Conservation (phyloP, 2,113 vertebrate species). For the Chaetorhynchus papuensis region DNA sequence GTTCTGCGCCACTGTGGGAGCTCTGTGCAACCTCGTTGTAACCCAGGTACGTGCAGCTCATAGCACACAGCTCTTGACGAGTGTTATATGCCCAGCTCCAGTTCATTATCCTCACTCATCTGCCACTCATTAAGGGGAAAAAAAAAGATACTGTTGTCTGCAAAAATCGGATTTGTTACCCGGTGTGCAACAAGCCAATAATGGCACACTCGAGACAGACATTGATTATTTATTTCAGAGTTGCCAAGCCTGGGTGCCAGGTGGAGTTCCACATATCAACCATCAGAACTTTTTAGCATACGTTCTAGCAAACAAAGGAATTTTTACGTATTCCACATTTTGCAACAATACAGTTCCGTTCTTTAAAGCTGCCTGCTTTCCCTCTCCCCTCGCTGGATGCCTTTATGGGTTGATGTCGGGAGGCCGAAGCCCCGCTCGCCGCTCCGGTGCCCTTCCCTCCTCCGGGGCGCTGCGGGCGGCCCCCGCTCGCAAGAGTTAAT, state of each 20-base stretch:
- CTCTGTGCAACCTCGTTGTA: neutral
- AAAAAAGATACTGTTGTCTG: neutral
- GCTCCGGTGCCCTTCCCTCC: neutral
- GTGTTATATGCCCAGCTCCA: neutral
- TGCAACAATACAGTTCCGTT: neutral
- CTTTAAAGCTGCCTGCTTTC: neutral
- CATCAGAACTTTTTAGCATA: neutral
- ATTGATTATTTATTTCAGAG: neutral
- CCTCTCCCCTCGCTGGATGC: neutral
- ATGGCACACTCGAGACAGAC: neutral
- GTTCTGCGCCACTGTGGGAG: neutral
- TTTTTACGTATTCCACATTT: neutral
- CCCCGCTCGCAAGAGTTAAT: neutral
- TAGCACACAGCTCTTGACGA: neutral
- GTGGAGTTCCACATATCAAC: neutral
- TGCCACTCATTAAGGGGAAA: neutral
- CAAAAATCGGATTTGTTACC: neutral
- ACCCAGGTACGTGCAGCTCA: neutral
- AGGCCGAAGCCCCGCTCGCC: fast-evolving
- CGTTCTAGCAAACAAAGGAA: neutral
- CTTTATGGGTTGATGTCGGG: fast-evolving
- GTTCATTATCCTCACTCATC: neutral
- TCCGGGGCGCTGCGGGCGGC: neutral
- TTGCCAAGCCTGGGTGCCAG: neutral
- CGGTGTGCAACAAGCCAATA: neutral